Evolutionary conservation across 2,888 invertebrate genomes (phyloP).

Genomic region (Venustoraphidia nigricollis): DNA sequence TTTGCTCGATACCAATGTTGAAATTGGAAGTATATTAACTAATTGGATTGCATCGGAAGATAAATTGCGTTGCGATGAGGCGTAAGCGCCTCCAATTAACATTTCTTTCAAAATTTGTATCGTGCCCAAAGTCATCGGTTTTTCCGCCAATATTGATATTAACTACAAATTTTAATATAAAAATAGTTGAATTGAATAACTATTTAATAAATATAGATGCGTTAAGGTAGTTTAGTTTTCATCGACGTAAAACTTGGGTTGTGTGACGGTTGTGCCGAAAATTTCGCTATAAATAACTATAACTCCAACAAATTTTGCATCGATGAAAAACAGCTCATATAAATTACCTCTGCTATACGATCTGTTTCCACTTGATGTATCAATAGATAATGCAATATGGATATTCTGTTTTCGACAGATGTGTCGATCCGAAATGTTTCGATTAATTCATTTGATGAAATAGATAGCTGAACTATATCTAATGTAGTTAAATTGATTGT

Average conservation of each 20-base stretch:
- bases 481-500: conserved; percentile 54
- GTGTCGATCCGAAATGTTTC: conserved; percentile 53
- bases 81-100: conserved; percentile 57
- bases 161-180: conserved; percentile 26
- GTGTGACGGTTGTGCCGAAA: too few relatives aligned
- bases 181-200: not conserved
- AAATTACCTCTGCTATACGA: conserved; percentile 49
- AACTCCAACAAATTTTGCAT: too few relatives aligned
- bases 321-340: not conserved
- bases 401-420: conserved; percentile 53
- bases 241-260: too few relatives aligned
- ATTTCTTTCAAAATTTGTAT: conserved; percentile 66
- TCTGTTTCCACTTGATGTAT: conserved; percentile 63
- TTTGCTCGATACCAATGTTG: conserved; percentile 39
- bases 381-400: conserved; percentile 70
- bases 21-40: conserved; percentile 55
- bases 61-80: conserved; percentile 53
- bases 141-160: conserved; percentile 42
- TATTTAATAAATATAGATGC: not conserved
- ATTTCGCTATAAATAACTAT: too few relatives aligned
- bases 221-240: too few relatives aligned
- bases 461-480: conserved; percentile 49
- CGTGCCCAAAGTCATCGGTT: conserved; percentile 43
- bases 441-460: conserved; percentile 49
- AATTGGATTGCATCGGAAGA: conserved; percentile 53